Evolutionary conservation across 1,140 invertebrate species (phyloP).

Genomic region (Pseudomyrmex dendroicus): DNA sequence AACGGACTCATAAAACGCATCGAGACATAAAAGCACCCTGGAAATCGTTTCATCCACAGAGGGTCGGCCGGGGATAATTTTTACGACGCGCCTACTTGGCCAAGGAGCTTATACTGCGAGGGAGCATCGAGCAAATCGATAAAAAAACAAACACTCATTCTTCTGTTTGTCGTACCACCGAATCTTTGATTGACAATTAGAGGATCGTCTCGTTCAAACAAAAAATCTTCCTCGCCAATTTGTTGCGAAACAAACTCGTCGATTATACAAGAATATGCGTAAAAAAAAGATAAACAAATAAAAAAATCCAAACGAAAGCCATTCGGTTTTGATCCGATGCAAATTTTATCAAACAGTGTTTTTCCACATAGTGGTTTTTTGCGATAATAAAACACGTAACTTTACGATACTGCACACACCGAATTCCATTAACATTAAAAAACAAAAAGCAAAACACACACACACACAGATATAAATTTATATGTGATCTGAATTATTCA

Average conservation of each 20-base stretch:
- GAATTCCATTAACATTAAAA: constrained; percentile 40
- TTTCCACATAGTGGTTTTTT: no score
- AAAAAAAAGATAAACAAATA: not conserved
- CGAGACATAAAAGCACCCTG: constrained; percentile 39
- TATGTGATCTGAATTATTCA: constrained; percentile 36
- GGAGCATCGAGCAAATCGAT: constrained; percentile 36
- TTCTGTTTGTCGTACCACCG: constrained; percentile 8
- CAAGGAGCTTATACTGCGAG: constrained; percentile 21
- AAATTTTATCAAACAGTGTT: not conserved
- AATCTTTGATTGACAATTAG: constrained; percentile 16
- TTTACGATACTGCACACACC: not conserved
- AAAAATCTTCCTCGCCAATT: constrained; percentile 5
- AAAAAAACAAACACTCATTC: constrained; percentile 13
- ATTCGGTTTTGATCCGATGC: not conserved
- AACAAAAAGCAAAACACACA: constrained; percentile 13
- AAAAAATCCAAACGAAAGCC: no score
- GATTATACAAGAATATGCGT: not conserved
- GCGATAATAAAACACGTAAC: not conserved
- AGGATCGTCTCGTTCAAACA: not conserved
- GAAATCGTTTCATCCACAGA: constrained; percentile 27
- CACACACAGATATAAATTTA: not conserved
- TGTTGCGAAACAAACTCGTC: not conserved
- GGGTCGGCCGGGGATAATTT: constrained; percentile 38
- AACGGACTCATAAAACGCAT: constrained; percentile 43
- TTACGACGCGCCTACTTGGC: constrained; percentile 40